A percentile compares a stretch with the other conserved stretches of the same genome.
Evolutionary conservation across 1,140 invertebrate genomes (phyloP).

Genomic region (Drosophila cardini): DNA sequence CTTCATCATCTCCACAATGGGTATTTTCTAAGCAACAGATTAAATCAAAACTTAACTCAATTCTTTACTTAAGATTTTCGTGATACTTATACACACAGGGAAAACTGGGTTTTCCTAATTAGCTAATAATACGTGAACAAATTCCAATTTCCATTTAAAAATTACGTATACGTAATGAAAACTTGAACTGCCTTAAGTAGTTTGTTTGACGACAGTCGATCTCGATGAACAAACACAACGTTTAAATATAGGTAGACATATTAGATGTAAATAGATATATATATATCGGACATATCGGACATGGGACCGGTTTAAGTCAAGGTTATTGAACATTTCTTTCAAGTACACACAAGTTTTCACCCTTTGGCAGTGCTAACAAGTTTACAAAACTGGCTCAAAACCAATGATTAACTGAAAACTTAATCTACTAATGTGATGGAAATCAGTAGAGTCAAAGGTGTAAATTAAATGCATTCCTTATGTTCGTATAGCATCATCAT

Average conservation of each 20-base stretch:
- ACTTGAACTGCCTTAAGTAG: conserved; percentile 5
- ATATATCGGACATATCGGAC: conserved; percentile 33
- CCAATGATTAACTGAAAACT: background rate
- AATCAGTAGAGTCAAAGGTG: conserved; percentile 14
- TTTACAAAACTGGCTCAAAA: conserved; percentile 67
- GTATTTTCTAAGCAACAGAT: no score
- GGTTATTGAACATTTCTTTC: conserved; percentile 68
- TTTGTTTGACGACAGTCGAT: conserved; percentile 6
- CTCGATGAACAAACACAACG: background rate
- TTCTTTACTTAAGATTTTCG: background rate
- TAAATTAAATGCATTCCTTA: conserved; percentile 1
- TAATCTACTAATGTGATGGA: conserved; percentile 1
- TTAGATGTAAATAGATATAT: background rate
- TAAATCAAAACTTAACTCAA: no score
- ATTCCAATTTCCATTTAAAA: background rate
- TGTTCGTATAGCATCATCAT: conserved; percentile 15
- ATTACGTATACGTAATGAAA: conserved; percentile 1
- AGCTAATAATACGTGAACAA: background rate
- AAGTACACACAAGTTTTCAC: conserved; percentile 74
- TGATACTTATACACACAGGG: background rate
- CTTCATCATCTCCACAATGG: no score
- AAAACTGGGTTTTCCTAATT: background rate
- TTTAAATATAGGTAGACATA: conserved; percentile 22
- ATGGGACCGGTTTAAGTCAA: conserved; percentile 63
- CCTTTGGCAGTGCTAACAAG: conserved; percentile 72